Evolutionary conservation across 2,797 vertebrate species (phyloP).

Genomic region (Sylvia borin): DNA sequence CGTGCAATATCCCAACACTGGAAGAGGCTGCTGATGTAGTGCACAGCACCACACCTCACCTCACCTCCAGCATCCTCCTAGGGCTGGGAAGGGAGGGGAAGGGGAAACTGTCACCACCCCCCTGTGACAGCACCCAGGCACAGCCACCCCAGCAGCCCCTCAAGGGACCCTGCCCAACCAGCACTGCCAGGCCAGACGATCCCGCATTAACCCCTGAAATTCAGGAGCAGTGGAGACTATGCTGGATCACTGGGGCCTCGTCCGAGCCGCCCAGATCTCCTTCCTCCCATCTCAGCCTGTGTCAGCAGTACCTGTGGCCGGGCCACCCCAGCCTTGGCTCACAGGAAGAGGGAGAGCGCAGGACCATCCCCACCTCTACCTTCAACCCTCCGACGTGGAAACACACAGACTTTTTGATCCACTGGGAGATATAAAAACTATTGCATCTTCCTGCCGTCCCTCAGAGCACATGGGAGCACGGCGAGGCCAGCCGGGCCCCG

Average conservation of each 20-base stretch:
- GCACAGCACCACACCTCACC: neutral
- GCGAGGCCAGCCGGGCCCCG: neutral
- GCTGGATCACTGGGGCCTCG: neutral
- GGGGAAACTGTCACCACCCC: neutral
- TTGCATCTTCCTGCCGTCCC: neutral
- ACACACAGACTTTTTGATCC: neutral
- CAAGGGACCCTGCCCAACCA: neutral
- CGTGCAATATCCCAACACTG: fast-evolving
- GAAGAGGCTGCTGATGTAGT: fast-evolving
- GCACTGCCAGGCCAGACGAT: neutral
- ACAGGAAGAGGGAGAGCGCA: fast-evolving
- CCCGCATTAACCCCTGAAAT: neutral
- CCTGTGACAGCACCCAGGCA: fast-evolving
- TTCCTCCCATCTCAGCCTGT: neutral
- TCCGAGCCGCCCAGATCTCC: fast-evolving
- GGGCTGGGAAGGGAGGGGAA: neutral
- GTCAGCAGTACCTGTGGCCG: neutral
- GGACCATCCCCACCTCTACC: neutral
- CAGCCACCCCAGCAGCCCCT: neutral
- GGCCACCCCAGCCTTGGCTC: neutral
- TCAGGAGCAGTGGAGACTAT: neutral
- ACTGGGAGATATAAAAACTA: neutral
- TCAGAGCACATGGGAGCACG: fast-evolving
- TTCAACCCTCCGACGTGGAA: neutral
- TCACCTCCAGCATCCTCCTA: neutral